These are phyloP conservation scores for Xestia c-nigrum DNA, from an alignment of 2,888 invertebrate genomes.

Conservation along the genomic window DNA sequence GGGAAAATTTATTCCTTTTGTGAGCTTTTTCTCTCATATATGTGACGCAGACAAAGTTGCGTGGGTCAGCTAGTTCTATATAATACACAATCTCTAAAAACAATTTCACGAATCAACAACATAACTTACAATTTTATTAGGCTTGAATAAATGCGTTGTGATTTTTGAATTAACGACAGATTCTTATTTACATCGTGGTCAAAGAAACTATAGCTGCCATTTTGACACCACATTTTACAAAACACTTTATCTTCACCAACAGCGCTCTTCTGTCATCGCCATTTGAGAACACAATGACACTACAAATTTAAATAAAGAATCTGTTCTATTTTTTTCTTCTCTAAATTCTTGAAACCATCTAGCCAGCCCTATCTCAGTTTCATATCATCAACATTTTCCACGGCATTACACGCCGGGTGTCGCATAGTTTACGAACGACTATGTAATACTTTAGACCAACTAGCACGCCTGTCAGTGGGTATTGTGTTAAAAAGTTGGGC, in stretches of 20 bases:
- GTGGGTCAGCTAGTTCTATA: too few species aligned
- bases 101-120: not conserved
- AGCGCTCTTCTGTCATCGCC: not conserved
- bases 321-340: not conserved
- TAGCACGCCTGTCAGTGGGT: constrained; percentile 47
- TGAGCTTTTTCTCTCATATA: too few species aligned
- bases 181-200: too few species aligned
- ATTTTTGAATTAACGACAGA: too few species aligned
- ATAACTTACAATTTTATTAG: not conserved
- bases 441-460: constrained; percentile 59
- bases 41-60: too few species aligned
- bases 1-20: too few species aligned
- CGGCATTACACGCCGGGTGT: constrained; percentile 56
- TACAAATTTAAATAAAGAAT: not conserved
- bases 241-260: not conserved
- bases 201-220: too few species aligned
- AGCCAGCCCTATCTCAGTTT: constrained; percentile 56
- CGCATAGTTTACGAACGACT: constrained; percentile 63
- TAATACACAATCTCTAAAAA: not conserved
- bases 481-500: constrained; percentile 60
- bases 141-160: too few species aligned
- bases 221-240: too few species aligned
- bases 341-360: too few species aligned
- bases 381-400: constrained; percentile 66
- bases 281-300: not conserved